Conservation (phyloP, 2,888 invertebrate genomes). For the Caenorhabditis afra region DNA sequence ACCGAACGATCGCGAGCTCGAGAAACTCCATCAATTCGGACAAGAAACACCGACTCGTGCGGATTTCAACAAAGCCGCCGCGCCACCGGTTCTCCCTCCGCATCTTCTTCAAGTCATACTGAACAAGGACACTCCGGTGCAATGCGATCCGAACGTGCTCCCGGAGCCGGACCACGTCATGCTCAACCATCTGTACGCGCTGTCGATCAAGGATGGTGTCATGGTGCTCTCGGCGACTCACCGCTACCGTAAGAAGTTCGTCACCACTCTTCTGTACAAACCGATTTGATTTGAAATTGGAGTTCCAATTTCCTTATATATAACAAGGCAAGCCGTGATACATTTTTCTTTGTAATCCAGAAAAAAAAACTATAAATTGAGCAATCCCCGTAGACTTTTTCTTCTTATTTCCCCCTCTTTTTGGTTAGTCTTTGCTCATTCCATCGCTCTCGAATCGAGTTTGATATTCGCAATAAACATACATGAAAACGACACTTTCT, state of each 20-base stretch:
- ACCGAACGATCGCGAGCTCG: conserved; percentile 79
- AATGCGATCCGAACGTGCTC: conserved; percentile 97
- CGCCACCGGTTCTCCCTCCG: conserved; percentile 96
- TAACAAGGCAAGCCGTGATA: too few species aligned
- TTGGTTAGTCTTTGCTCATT: not conserved
- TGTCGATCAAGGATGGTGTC: conserved; percentile 99
- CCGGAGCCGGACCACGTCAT: conserved; percentile 99
- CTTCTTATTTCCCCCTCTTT: not conserved
- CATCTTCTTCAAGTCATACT: conserved; percentile 96
- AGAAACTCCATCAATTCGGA: conserved; percentile 75
- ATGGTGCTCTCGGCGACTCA: conserved; percentile 99
- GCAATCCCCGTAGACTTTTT: not conserved
- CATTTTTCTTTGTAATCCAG: too few species aligned
- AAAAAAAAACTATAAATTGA: too few species aligned
- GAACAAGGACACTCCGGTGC: conserved; percentile 97
- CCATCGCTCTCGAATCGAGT: not conserved
- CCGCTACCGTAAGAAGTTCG: conserved; percentile 97
- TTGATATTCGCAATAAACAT: not conserved
- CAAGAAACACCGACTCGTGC: conserved; percentile 90
- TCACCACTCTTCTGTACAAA: conserved; percentile 97
- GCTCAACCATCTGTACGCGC: conserved; percentile 98
- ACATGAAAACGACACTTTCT: not conserved
- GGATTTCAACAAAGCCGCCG: conserved; percentile 93
- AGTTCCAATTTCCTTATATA: too few species aligned
- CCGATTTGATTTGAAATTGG: conserved; percentile 86